Evolutionary conservation across 1,140 invertebrate species (phyloP).

Genomic region (Drosophila cardini): DNA sequence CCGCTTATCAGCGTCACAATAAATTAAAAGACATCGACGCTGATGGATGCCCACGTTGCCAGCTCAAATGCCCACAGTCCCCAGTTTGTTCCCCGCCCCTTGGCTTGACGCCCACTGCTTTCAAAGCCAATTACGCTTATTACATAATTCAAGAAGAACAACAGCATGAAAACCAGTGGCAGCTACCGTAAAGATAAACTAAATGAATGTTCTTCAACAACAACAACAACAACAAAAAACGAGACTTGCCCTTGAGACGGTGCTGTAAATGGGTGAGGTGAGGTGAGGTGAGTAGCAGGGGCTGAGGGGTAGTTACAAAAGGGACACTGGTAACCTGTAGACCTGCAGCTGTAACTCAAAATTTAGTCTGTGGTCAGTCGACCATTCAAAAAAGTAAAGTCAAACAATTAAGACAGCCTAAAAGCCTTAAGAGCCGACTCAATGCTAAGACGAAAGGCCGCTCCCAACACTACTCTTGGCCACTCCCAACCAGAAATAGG

Average conservation of each 20-base stretch:
- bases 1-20: conserved; percentile 77
- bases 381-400: conserved; percentile 28
- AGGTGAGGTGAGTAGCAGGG: too few relatives aligned
- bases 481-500: conserved; percentile 8
- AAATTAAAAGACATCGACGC: conserved; percentile 63
- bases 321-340: background rate
- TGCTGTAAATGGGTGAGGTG: too few relatives aligned
- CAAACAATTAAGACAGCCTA: conserved; percentile 74
- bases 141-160: conserved; percentile 70
- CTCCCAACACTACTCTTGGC: conserved; percentile 28
- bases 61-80: conserved; percentile 2
- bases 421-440: conserved; percentile 62
- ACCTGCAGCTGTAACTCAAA: background rate
- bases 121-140: conserved; percentile 77
- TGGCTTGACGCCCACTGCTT: background rate
- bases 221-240: conserved; percentile 36
- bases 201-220: conserved; percentile 45
- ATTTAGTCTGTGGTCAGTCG: conserved; percentile 2
- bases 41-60: conserved; percentile 33
- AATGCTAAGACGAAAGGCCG: conserved; percentile 44
- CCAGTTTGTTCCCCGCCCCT: background rate
- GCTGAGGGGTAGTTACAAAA: background rate
- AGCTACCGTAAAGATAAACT: conserved; percentile 53
- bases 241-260: conserved; percentile 12
- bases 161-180: conserved; percentile 22